Base-by-base conservation (phyloP, 2,888 invertebrate species). In the Drosophila setosimentum region DNA sequence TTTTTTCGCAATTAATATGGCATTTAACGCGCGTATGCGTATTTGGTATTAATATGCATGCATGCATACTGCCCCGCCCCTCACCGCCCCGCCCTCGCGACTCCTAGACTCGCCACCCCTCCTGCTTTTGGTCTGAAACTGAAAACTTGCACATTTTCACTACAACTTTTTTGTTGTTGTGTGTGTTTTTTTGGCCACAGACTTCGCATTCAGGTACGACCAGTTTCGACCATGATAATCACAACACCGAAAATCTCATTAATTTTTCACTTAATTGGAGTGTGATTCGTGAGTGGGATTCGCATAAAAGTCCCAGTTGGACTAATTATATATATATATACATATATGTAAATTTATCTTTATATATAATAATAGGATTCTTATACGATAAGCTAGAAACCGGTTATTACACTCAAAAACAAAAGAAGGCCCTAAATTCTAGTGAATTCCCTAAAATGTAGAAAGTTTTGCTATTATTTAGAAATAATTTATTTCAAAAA, bases 1-100 rank as follows among this genome's bases (percentile, higher is more conserved):
- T 83, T 75, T 86, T 83, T 83, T 87, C 67, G 78, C 90, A 88
- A 90, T 87, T 88, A 83, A 88, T 88, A 82, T 80, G 66, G 66
- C 72, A 67, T 70, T 84, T 84, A 60, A 68, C 53, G 78, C 64
- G 79, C 82, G 45, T 82, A 73, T 73, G 67, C 58, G 69, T 66
- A 60, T 71, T 70, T 74, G 80, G 72, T 62, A 75, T 75, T 76
- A 75, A 76, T 73, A 81, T 83, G 72, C 35, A 58, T 48, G 55
- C 45, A 49, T 42, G 27, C 30, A 60, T n/a, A 13, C 49, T 35
- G 21, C 50, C 18, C 5, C 13, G 10, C 33, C 49, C 49, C 16
- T 16, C 40, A n/a, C 32, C 18, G 6, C 13, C 11, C 30, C 57
- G 10, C 30, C 24, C 32, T 13, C 21, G 21, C 27, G 21, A 27